Evolutionary conservation across 2,113 vertebrate genomes (phyloP), one percentile per base, ranked within the genome.

Genomic region (Ardeotis arabs): DNA sequence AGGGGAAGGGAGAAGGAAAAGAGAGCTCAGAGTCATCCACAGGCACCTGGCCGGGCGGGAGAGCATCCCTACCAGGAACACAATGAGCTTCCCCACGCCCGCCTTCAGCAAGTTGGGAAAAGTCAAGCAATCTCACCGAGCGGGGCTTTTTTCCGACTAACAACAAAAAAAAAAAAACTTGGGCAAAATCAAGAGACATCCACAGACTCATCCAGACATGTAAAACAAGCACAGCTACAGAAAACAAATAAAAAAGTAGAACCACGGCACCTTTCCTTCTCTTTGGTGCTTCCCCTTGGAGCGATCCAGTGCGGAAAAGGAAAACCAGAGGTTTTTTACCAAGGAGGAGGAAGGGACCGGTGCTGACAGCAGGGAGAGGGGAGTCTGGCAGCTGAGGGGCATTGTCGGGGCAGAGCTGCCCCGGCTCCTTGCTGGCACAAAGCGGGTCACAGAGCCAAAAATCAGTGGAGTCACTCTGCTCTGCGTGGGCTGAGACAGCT

Each of bases 51-150:
- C 35, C 8, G 69, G 52, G 33, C 1, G 1, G 39, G 53, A 53
- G 55, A 73, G 12, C 50, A 37, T 10, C 50, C 0, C 0, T 13
- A 14, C 4, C 55, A 18, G 0, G 1, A 41, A 31, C 2, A 10
- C 22, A 22, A 23, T 0, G 0, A 7, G n/a, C n/a, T 49, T 47
- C 66, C 67, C 55, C 12, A 12, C 3, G 0, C 10, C 60, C 11
- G 55, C 80, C 84, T 77, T 7, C 4, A 74, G 89, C 44, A 27
- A 45, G 53, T 8, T 27, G 9, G 82, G 50, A 21, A 79, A 44
- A 79, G 18, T 7, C 45, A 28, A 49, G 21, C 4, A 6, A 21
- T 15, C 19, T 28, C 39, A 35, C 10, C 0, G 8, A 33, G 41
- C 1, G 20, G 39, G 39, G 2, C 21, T 35, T 25, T 28, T 29